Evolutionary conservation across 2,797 vertebrate genomes (phyloP), one percentile per base, ranked within the genome.

Genomic region (Chaetodon trifasciatus): DNA sequence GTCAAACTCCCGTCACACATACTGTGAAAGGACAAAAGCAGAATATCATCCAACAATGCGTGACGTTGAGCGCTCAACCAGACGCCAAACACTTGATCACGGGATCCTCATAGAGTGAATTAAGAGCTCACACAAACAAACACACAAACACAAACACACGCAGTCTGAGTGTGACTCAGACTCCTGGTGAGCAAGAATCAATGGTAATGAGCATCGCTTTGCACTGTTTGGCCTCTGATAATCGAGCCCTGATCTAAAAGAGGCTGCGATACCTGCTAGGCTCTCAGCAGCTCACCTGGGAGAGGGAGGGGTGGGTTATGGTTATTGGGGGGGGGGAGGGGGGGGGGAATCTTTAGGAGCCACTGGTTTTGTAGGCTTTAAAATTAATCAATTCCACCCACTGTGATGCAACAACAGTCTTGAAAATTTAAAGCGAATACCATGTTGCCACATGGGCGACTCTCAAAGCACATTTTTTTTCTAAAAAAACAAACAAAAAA

Each of bases 191-290:
- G 86, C 50, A 81, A 9, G 65, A 89, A 91, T 91, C 83, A 83
- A 88, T 81, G 84, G 65, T 89, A 91, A 91, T 88, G 85, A 92
- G 83, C 82, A 62, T 69, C 66, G 53, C 80, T 85, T 65, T 83
- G 83, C 67, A 15, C 78, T 80, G 82, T 78, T 90, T 84, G 86
- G 80, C 83, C 83, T 89, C 84, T 84, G 81, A 87, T 88, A 79
- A 90, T 89, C 62, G 44, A 70, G 79, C 81, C 53, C 65, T 71
- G 85, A 91, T 87, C 83, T 84, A 53, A 82, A 64, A 80, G 65
- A 80, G 42, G 28, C 61, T 62, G 64, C 9, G 17, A 69, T 82
- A 72, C 69, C 82, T 81, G 79, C 78, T 0, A 7, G 49, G 73
- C 69, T 79, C 72, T 74, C 76, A 49, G 68, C 68, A 50, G 65